Base-by-base conservation (phyloP, 2,797 vertebrate genomes). In the Alcedo atthis region DNA sequence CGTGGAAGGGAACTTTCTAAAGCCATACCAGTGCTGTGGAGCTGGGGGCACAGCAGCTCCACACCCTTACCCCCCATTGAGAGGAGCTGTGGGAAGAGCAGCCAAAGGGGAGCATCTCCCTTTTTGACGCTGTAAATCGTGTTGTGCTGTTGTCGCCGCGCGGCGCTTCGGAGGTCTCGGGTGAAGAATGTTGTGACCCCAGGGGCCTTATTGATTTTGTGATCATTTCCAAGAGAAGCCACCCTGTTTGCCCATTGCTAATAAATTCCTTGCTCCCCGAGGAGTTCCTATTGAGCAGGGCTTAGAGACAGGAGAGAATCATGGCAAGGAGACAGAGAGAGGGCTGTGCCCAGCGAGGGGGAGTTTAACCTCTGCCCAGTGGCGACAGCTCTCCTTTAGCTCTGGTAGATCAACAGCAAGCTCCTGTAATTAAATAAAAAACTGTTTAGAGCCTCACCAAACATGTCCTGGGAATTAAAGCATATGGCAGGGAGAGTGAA, bases 341-440 rank as follows among this genome's bases (percentile, higher is more conserved):
- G 73, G 82, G 33, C 55, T 92, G 51, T 59, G 81, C 75, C 87
- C 77, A 49, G 85, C 30, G 21, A 97, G 94, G 95, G 95, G 77
- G 66, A 94, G 78, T 95, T 97, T 98, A 98, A 98, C 97, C 97
- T 97, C 88, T 97, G 97, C 97, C 97, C 96, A 26, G 61, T 76
- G 92, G 93, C 8, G 35, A 96, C 95, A 96, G 94, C 91, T 87
- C 92, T 93, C 84, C 91, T 96, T 96, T 94, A 87, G 93, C 96
- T 95, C 96, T 95, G 69, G 93, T 96, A 96, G 93, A 83, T 96
- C 94, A 95, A 96, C 95, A 95, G 84, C 95, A 95, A 97, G 96
- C 96, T 94, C 94, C 95, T 93, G 96, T 96, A 97, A 97, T 98
- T 98, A 97, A 98, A 98, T 97, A 94, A 96, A 96, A 97, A 97